Evolutionary conservation across 2,888 invertebrate genomes (phyloP), one percentile per base, ranked within the genome.

Genomic region (Pheosia tremula): DNA sequence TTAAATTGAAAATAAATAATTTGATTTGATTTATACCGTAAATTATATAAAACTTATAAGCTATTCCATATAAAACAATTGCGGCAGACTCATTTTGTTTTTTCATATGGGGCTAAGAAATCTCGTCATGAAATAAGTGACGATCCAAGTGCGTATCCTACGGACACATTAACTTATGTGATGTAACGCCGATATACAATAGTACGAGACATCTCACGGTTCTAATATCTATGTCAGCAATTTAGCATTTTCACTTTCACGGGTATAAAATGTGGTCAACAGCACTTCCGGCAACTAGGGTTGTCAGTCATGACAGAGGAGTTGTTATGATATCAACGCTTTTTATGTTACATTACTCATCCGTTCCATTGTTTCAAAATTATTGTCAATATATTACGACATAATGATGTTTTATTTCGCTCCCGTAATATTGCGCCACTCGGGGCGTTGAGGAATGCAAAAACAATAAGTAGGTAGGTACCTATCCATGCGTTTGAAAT

Each of bases 241-340:
- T 89, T 83, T 81, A 80, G 81, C 75, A 86, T 87, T 89, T 87
- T 87, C 88, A 88, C 90, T 88, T 89, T 87, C 86, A 75, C 80
- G 78, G 71, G 76, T 76, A 74, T 66, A 71, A 77, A 53, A 74
- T 76, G 77, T 80, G 77, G 79, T 77, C 78, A 77, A 71, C 63
- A 56, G 64, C 59, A 63, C 81, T 85, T 84, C 84, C 84, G 83
- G 74, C 73, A 75, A 71, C 67, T 71, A 70, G 74, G 77, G 75
- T 71, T 53, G 50, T 50, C 50, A 50, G 74, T 69, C 61, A 69
- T 70, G 66, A 69, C 66, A 68, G 71, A 62, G 69, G 69, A 72
- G 63, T 62, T 71, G 72, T 67, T 57, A 59, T 60, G 56, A 56
- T 56, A 61, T 59, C 55, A 60, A 57, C 53, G 57, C 58, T 60